These are phyloP conservation scores for Capromys pilorides DNA, from an alignment of 2,797 vertebrate genomes.

Conservation along the genomic window DNA sequence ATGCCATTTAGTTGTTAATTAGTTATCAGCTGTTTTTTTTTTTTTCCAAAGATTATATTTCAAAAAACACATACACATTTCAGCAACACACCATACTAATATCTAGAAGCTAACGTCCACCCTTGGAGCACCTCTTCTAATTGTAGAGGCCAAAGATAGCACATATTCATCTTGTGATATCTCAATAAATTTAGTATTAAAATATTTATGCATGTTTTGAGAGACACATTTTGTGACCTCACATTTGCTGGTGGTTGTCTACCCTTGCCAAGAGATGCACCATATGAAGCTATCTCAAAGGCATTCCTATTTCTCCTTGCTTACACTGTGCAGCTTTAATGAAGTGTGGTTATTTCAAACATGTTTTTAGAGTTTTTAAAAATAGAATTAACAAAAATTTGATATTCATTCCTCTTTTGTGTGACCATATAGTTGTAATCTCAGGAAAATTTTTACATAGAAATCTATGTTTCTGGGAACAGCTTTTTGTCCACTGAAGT, in stretches of 20 bases:
- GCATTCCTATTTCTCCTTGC: neutral
- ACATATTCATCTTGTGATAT: neutral
- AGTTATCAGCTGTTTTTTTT: constrained; percentile 8
- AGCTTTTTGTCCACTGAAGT: neutral
- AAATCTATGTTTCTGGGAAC: neutral
- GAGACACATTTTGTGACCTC: neutral
- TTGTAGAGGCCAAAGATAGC: neutral
- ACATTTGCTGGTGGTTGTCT: neutral
- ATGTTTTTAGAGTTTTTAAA: neutral
- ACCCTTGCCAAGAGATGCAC: neutral
- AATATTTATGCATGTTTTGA: neutral
- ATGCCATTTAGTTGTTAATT: neutral
- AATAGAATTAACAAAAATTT: constrained; percentile 15
- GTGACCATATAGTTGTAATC: neutral
- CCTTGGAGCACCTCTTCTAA: neutral
- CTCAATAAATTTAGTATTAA: neutral
- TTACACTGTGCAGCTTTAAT: neutral
- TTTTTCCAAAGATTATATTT: too few relatives aligned
- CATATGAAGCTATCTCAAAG: neutral
- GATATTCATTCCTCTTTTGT: neutral
- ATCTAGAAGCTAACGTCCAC: neutral
- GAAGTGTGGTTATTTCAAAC: constrained; percentile 4
- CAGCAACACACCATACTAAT: neutral
- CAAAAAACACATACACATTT: neutral
- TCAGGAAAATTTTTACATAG: neutral